A percentile compares a stretch with the other conserved stretches of the same genome.
Evolutionary conservation across 2,797 vertebrate genomes (phyloP).

Genomic region (Corythornis leucogaster): DNA sequence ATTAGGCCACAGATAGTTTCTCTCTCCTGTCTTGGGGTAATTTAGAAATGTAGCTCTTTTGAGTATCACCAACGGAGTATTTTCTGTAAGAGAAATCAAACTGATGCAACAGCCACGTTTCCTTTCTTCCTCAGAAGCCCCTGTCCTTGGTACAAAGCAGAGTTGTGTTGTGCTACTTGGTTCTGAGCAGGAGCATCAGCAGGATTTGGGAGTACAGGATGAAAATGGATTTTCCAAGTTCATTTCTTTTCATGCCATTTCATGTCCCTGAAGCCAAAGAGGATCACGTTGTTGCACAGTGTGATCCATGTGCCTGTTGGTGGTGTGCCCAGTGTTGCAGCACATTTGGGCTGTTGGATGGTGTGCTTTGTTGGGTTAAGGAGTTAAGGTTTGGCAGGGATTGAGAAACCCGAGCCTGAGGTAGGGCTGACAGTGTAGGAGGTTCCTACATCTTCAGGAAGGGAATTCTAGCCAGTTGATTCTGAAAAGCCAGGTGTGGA

Average conservation of each 20-base stretch:
- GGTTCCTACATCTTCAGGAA: not conserved
- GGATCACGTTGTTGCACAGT: not conserved
- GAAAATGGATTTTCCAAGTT: not conserved
- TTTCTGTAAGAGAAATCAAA: not conserved
- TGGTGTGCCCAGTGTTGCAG: not conserved
- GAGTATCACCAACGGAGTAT: not conserved
- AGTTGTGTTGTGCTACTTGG: not conserved
- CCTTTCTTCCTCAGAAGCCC: not conserved
- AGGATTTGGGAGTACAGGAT: not conserved
- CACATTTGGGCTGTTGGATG: not conserved
- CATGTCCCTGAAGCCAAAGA: not conserved
- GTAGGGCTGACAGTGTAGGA: not conserved
- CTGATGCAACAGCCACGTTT: not conserved
- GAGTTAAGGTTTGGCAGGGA: not conserved
- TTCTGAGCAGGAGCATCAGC: not conserved
- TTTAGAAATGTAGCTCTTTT: conserved; percentile 19
- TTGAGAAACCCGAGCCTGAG: not conserved
- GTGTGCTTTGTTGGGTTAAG: not conserved
- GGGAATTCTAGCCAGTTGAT: not conserved
- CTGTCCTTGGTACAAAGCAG: not conserved
- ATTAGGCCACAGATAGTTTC: conserved; percentile 15
- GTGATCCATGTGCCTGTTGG: not conserved
- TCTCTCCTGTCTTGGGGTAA: not conserved
- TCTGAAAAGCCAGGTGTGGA: not conserved
- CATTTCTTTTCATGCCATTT: not conserved